These are phyloP conservation scores for Eumacrocentrus americanus DNA, from an alignment of 2,888 invertebrate genomes.

Conservation along the genomic window DNA sequence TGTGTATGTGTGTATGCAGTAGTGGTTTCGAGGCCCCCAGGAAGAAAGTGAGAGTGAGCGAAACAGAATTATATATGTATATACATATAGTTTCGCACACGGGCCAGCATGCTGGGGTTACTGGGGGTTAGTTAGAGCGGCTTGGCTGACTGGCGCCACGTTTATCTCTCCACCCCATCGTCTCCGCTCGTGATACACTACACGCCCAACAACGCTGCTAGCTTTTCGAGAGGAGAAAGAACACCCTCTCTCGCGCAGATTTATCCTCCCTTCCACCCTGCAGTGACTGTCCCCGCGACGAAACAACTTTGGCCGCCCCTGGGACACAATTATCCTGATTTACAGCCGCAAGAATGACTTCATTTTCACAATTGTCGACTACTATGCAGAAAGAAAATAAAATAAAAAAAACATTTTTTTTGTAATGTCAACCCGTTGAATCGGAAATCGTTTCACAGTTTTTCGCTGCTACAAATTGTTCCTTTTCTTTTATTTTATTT, in stretches of 20 bases:
- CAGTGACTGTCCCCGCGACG: conserved; percentile 22
- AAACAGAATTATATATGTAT: conserved; percentile 26
- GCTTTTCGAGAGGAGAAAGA: not conserved
- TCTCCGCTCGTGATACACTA: conserved; percentile 35
- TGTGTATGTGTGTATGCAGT: not conserved
- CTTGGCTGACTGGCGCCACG: conserved; percentile 49
- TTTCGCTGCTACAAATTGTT: no score
- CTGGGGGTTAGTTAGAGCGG: conserved; percentile 25
- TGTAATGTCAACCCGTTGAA: not conserved
- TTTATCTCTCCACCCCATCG: conserved; percentile 50
- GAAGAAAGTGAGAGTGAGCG: conserved; percentile 33
- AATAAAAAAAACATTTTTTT: conserved; percentile 11
- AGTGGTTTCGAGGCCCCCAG: not conserved
- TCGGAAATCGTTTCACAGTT: not conserved
- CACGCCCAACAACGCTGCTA: not conserved
- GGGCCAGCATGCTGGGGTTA: not conserved
- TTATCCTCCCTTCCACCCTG: not conserved
- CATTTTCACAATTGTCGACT: conserved; percentile 23
- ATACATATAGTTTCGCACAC: not conserved
- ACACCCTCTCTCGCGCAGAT: not conserved
- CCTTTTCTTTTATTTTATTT: no score
- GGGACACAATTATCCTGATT: conserved; percentile 58
- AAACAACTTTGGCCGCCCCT: conserved; percentile 46
- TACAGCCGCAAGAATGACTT: conserved; percentile 44
- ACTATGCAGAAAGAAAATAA: conserved; percentile 2